Evolutionary conservation across 1,140 invertebrate species (phyloP).

Genomic region (Geopemphigus sp.): DNA sequence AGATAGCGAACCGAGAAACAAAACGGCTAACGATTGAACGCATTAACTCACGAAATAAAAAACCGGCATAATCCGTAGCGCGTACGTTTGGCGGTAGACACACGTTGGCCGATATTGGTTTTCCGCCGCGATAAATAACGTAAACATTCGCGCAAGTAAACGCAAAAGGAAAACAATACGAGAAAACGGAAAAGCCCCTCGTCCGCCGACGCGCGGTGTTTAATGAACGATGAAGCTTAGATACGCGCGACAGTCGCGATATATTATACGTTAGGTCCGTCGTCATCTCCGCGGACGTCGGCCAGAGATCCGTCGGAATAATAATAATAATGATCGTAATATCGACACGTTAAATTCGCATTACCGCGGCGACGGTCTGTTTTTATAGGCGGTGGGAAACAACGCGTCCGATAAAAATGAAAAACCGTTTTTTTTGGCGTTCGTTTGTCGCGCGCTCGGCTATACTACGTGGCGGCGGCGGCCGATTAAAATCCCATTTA

Average conservation of each 20-base stretch:
- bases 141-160: neutral
- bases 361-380: neutral
- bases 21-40: slow-evolving; percentile 42
- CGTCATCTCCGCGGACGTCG: neutral
- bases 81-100: no score
- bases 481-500: slow-evolving; percentile 48
- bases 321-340: neutral
- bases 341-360: slow-evolving; percentile 43
- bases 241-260: neutral
- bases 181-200: neutral
- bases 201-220: neutral
- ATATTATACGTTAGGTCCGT: neutral
- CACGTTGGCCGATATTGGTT: no score
- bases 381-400: slow-evolving; percentile 32
- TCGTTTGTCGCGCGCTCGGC: slow-evolving; percentile 40
- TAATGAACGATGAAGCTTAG: slow-evolving; percentile 42
- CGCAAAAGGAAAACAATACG: neutral
- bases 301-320: neutral
- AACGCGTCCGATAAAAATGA: slow-evolving; percentile 28
- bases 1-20: neutral
- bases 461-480: neutral
- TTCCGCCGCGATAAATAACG: neutral
- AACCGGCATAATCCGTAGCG: neutral
- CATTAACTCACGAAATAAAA: slow-evolving; percentile 27
- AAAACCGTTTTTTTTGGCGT: slow-evolving; percentile 38